These are phyloP conservation scores for Sander lucioperca DNA, from an alignment of 2,113 vertebrate genomes.

Conservation along the genomic window DNA sequence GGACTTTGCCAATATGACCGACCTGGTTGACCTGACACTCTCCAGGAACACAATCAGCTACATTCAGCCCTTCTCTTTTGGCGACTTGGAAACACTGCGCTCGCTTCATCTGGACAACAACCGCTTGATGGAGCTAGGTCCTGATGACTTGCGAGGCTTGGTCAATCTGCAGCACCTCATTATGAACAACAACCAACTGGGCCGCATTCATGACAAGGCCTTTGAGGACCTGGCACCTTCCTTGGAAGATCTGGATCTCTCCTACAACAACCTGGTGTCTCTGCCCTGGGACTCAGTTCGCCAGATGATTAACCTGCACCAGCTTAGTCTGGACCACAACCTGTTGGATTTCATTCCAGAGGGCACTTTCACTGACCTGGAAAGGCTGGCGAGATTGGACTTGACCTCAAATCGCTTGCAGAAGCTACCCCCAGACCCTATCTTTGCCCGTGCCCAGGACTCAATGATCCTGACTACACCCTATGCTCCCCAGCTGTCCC, in stretches of 20 bases:
- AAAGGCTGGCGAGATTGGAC: constrained; percentile 90
- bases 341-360: constrained; percentile 93
- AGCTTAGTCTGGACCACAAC: constrained; percentile 96
- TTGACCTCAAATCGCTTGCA: constrained; percentile 94
- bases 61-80: constrained; percentile 94
- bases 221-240: constrained; percentile 91
- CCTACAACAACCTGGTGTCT: constrained; percentile 91
- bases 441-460: constrained; percentile 91
- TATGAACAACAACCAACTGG: constrained; percentile 95
- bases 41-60: constrained; percentile 95
- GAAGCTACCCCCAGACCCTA: constrained; percentile 93
- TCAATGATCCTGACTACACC: constrained; percentile 84
- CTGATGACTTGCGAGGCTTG: constrained; percentile 91
- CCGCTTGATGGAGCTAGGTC: constrained; percentile 89
- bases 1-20: constrained; percentile 97
- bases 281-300: constrained; percentile 92
- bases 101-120: constrained; percentile 95
- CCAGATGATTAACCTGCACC: constrained; percentile 94
- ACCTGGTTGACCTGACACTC: constrained; percentile 94
- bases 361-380: constrained; percentile 91
- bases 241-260: constrained; percentile 93
- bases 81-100: constrained; percentile 93
- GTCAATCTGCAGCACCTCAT: constrained; percentile 96
- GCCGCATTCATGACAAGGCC: constrained; percentile 87
- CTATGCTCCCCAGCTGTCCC: constrained; percentile 88